Evolutionary conservation across 64 coral and sea anemone genomes (phyloP).

Genomic region (Platygyra sinensis): DNA sequence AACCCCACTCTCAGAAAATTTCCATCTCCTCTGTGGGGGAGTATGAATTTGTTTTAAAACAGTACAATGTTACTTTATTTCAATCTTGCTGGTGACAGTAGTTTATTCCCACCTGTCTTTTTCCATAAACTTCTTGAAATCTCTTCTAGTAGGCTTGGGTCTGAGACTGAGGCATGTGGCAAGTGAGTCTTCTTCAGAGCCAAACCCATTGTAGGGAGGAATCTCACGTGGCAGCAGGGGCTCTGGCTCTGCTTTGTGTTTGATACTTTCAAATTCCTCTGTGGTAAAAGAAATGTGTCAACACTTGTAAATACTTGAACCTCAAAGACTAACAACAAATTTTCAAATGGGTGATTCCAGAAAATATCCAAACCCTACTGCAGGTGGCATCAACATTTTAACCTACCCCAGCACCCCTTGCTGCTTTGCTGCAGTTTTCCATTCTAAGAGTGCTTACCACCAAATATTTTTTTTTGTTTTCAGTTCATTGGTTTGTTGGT

Average conservation of each 20-base stretch:
- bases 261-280: constrained; percentile 85
- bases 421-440: too few relatives aligned
- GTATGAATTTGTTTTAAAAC: background rate
- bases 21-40: too few relatives aligned
- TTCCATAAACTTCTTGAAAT: constrained; percentile 99
- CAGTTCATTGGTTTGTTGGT: too few relatives aligned
- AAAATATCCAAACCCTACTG: too few relatives aligned
- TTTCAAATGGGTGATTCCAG: background rate
- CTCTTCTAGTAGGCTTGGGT: constrained; percentile 90
- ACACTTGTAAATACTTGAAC: background rate
- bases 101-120: constrained; percentile 84
- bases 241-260: constrained; percentile 72
- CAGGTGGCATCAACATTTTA: too few relatives aligned
- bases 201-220: constrained; percentile 98
- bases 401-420: too few relatives aligned
- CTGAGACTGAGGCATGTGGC: constrained; percentile 89
- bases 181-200: constrained; percentile 94
- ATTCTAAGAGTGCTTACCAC: too few relatives aligned
- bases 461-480: too few relatives aligned
- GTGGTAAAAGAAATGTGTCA: background rate
- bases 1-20: too few relatives aligned
- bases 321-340: background rate
- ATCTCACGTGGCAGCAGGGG: constrained; percentile 60
- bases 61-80: too few relatives aligned
- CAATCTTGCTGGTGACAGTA: too few relatives aligned